A percentile compares a stretch with the other conserved stretches of the same genome.
Conservation (phyloP, 1,140 invertebrate genomes). For the Zelostemma sp. region DNA sequence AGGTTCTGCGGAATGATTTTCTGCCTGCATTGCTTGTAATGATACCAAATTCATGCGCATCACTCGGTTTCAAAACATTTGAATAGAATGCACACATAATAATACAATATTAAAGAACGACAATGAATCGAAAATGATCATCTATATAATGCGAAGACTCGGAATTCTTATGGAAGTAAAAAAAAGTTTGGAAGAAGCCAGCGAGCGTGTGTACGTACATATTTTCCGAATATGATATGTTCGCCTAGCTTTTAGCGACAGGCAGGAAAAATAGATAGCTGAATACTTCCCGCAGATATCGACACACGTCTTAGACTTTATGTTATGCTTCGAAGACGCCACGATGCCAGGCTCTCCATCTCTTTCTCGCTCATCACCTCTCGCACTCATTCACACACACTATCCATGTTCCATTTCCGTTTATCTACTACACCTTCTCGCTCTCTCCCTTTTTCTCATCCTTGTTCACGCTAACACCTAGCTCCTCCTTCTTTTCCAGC, state of each 20-base stretch:
- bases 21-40: no score
- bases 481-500: background rate
- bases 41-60: no score
- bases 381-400: constrained; percentile 22
- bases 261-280: constrained; percentile 25
- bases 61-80: no score
- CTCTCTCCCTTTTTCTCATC: constrained; percentile 22
- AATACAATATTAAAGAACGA: no score
- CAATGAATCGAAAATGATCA: no score
- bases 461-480: constrained; percentile 12
- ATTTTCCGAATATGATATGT: constrained; percentile 22
- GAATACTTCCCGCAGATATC: constrained; percentile 26
- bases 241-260: constrained; percentile 28
- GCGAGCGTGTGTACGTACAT: constrained; percentile 5
- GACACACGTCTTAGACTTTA: constrained; percentile 48
- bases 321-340: constrained; percentile 42
- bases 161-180: constrained; percentile 4
- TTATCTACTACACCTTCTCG: constrained; percentile 6
- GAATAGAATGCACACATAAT: no score
- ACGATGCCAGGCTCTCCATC: constrained; percentile 28
- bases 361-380: constrained; percentile 5
- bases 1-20: no score
- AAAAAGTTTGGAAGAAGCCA: constrained; percentile 6
- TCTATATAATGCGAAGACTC: constrained; percentile 5
- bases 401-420: constrained; percentile 31